Evolutionary conservation across 2,113 vertebrate genomes (phyloP).

Genomic region (Agelaius tricolor): DNA sequence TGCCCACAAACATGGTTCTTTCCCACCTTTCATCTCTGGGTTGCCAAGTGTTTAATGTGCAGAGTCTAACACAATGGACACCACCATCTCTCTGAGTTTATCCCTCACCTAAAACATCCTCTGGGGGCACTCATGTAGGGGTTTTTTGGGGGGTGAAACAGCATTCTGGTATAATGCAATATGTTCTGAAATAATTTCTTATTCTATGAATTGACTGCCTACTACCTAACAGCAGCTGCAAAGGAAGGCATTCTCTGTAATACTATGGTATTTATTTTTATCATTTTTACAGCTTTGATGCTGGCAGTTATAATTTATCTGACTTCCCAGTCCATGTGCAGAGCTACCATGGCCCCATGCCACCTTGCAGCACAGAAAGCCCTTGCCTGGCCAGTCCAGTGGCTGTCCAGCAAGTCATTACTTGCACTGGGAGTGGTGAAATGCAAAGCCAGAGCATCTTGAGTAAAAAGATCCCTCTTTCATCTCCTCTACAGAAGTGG

Average conservation of each 20-base stretch:
- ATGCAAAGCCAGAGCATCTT: conserved; percentile 1
- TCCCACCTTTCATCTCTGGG: background rate
- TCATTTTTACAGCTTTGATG: background rate
- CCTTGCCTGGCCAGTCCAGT: background rate
- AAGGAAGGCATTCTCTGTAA: background rate
- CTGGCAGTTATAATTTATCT: background rate
- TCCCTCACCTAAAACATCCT: background rate
- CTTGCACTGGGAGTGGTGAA: background rate
- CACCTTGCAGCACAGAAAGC: background rate
- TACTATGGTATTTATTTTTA: background rate
- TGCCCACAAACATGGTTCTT: background rate
- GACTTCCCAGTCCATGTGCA: background rate
- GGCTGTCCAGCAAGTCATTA: conserved; percentile 18
- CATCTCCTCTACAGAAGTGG: conserved; percentile 20
- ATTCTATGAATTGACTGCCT: background rate
- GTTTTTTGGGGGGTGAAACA: too few relatives aligned
- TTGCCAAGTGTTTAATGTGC: background rate
- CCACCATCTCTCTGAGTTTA: background rate
- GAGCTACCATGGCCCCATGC: background rate
- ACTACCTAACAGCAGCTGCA: background rate
- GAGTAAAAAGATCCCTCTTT: conserved; percentile 29
- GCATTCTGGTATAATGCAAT: background rate
- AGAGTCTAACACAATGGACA: background rate
- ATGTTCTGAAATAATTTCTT: background rate
- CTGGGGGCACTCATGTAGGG: fast-evolving